These are phyloP conservation scores for Onchidella celtica DNA, from an alignment of 2,888 invertebrate genomes.

Conservation along the genomic window DNA sequence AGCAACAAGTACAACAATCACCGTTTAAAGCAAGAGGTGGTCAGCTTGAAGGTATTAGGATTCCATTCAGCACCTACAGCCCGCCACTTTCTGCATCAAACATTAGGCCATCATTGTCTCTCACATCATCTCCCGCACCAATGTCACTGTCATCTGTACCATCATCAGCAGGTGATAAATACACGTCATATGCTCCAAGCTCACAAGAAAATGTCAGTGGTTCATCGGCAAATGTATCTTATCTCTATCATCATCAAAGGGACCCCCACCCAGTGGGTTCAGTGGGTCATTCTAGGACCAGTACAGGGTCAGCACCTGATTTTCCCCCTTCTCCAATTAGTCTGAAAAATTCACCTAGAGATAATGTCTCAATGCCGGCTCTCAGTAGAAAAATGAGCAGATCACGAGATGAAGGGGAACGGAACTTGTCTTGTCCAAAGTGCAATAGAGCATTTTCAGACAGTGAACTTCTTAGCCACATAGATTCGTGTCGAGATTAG, in stretches of 20 bases:
- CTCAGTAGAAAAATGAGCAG: background rate
- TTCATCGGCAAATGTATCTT: background rate
- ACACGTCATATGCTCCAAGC: background rate
- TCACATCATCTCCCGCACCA: conserved; percentile 27
- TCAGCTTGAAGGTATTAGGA: too few relatives aligned
- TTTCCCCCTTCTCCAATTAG: conserved; percentile 32
- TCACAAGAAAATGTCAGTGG: background rate
- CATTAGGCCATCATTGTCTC: too few relatives aligned
- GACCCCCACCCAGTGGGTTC: conserved; percentile 13
- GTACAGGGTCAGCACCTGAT: background rate
- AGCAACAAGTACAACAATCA: background rate
- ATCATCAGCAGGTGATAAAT: conserved; percentile 19
- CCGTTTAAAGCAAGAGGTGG: background rate
- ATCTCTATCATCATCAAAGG: too few relatives aligned
- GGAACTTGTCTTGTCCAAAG: conserved; percentile 68
- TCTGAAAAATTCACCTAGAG: background rate
- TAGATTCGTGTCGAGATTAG: conserved; percentile 63
- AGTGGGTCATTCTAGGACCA: conserved; percentile 38
- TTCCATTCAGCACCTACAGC: too few relatives aligned
- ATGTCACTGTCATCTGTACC: conserved; percentile 1
- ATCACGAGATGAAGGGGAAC: conserved; percentile 21
- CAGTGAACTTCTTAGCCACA: conserved; percentile 66
- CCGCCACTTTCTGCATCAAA: too few relatives aligned
- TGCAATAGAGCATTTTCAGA: conserved; percentile 66
- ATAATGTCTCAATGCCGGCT: conserved; percentile 33